Conservation (phyloP, 2,888 invertebrate species). For the Euclidia mi region DNA sequence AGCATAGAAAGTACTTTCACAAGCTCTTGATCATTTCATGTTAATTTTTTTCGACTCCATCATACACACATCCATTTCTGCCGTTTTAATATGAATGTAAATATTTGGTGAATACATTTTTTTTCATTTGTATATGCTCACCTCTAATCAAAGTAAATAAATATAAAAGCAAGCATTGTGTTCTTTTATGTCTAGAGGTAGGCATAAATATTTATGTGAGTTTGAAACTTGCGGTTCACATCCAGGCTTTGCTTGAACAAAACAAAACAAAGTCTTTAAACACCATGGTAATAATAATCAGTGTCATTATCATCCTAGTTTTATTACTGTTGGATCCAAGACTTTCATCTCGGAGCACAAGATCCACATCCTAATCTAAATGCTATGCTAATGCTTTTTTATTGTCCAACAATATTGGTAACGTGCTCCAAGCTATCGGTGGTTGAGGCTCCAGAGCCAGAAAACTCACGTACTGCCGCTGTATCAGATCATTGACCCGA, state of each 20-base stretch:
- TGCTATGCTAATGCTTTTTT: too few relatives aligned
- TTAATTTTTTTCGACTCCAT: conserved; percentile 14
- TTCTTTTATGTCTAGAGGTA: conserved; percentile 13
- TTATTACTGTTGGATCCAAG: too few relatives aligned
- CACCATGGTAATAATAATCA: too few relatives aligned
- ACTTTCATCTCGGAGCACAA: too few relatives aligned
- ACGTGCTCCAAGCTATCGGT: too few relatives aligned
- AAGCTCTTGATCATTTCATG: conserved; percentile 25
- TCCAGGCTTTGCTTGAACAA: neutral
- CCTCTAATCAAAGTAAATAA: conserved; percentile 12
- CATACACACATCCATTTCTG: conserved; percentile 23
- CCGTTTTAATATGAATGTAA: conserved; percentile 23
- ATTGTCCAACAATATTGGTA: too few relatives aligned
- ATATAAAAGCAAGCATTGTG: conserved; percentile 6
- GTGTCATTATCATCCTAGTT: too few relatives aligned
- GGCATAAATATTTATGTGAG: neutral
- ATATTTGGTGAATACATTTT: conserved; percentile 22
- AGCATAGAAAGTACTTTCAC: conserved; percentile 18
- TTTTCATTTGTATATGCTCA: conserved; percentile 13
- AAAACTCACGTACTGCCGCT: too few relatives aligned
- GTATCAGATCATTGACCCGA: too few relatives aligned
- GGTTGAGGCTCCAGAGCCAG: too few relatives aligned
- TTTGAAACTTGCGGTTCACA: neutral
- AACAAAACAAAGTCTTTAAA: too few relatives aligned
- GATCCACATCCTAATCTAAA: too few relatives aligned